Conservation (phyloP, 2,113 vertebrate genomes). For the Brachirus orientalis region DNA sequence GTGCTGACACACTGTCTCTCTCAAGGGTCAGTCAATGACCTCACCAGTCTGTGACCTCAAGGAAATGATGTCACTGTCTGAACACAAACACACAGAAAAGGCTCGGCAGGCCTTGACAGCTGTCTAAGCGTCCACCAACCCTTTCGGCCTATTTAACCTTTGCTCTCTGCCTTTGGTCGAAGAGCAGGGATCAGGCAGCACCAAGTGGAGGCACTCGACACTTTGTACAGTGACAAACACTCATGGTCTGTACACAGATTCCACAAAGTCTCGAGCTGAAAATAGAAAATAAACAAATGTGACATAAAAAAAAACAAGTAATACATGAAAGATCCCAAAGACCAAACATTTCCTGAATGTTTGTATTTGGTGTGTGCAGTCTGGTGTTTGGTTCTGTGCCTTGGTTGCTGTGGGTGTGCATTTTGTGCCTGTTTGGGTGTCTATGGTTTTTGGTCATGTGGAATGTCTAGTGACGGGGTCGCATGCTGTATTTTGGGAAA, state of each 20-base stretch:
- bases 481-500: conserved; percentile 48
- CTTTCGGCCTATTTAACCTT: conserved; percentile 60
- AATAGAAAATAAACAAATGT: conserved; percentile 38
- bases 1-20: conserved; percentile 48
- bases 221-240: conserved; percentile 25
- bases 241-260: conserved; percentile 27
- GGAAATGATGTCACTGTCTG: conserved; percentile 54
- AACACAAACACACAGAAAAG: conserved; percentile 20
- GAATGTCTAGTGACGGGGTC: conserved; percentile 44
- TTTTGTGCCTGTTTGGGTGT: conserved; percentile 52
- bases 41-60: conserved; percentile 59
- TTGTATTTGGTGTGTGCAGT: conserved; percentile 37
- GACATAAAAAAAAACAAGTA: neutral
- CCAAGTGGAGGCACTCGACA: conserved; percentile 28
- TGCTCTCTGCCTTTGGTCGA: conserved; percentile 38
- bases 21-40: conserved; percentile 49
- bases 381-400: conserved; percentile 19
- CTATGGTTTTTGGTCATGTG: conserved; percentile 44
- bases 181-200: neutral
- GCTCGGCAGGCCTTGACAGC: conserved; percentile 46
- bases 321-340: conserved; percentile 57
- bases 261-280: conserved; percentile 40
- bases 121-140: conserved; percentile 54
- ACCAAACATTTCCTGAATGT: conserved; percentile 68
- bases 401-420: conserved; percentile 34